Percentiles rank a stretch among this genome's conserved stretches.
These are phyloP conservation scores for Pseudolaguvia tuberculata DNA, from an alignment of 2,113 vertebrate genomes.

Conservation along the genomic window DNA sequence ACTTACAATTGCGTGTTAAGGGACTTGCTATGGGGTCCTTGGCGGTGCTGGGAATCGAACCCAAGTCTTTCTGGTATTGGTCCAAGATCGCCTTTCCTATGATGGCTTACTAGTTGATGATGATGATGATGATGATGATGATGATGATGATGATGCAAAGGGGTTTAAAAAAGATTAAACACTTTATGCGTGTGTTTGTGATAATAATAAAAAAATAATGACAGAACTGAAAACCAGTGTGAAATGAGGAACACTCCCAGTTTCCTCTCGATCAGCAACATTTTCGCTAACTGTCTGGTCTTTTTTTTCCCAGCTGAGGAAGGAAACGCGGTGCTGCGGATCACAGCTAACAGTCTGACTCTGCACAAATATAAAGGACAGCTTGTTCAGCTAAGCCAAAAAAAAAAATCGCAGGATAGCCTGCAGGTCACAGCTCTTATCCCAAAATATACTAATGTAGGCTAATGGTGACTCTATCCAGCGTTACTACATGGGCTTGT, in stretches of 20 bases:
- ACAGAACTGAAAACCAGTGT: neutral
- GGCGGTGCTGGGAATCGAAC: no score
- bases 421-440: neutral
- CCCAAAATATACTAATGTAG: neutral
- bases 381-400: neutral
- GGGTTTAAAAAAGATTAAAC: no score
- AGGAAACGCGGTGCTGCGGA: conserved; percentile 41
- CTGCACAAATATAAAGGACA: neutral
- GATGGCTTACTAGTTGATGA: no score
- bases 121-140: no score
- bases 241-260: conserved; percentile 21
- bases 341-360: conserved; percentile 21
- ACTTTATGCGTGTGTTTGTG: neutral
- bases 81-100: no score
- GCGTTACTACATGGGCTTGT: neutral
- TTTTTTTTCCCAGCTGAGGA: conserved; percentile 38
- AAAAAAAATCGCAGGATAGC: neutral
- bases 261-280: conserved; percentile 43
- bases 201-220: neutral
- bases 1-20: no score
- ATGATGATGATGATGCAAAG: no score
- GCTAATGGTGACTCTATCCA: neutral
- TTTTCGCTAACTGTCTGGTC: conserved; percentile 15
- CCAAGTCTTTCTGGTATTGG: no score
- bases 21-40: no score